phyloP scores from a whole-genome alignment of 1,140 invertebrate species.

The Araneus ventricosus region DNA sequence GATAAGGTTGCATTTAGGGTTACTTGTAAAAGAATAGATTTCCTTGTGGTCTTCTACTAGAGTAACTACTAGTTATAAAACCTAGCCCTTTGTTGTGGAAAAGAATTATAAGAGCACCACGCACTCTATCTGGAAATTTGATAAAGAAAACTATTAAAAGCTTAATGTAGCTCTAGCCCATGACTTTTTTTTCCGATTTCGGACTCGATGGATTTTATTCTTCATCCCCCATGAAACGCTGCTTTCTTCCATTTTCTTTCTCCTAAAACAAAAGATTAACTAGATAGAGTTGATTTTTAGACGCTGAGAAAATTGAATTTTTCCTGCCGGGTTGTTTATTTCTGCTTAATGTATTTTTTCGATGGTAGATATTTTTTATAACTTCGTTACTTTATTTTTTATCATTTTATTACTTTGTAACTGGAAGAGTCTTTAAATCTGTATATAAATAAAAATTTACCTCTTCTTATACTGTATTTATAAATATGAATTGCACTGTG shows the following conservation, averaged over 20 bases:
- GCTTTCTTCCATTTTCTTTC: not conserved
- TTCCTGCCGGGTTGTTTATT: not conserved
- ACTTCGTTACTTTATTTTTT: no score
- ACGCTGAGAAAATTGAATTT: not conserved
- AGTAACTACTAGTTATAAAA: conserved; percentile 27
- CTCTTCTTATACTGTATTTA: no score
- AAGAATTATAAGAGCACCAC: not conserved
- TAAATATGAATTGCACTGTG: no score
- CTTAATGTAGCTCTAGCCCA: not conserved
- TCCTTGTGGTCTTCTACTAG: not conserved
- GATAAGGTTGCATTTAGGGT: conserved; percentile 18
- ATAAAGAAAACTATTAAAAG: not conserved
- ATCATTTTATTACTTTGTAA: no score
- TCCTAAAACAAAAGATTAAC: not conserved
- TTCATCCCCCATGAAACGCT: not conserved
- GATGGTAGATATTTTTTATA: not conserved
- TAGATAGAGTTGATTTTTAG: not conserved
- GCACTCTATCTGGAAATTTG: not conserved
- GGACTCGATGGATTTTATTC: not conserved
- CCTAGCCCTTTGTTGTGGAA: not conserved
- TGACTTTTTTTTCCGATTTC: not conserved
- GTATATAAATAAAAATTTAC: no score
- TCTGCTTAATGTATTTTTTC: not conserved
- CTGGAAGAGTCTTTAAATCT: no score
- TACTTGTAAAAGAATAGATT: not conserved